Evolutionary conservation across 2,888 invertebrate genomes (phyloP), one percentile per base, ranked within the genome.

Genomic region (Drosophila diplacantha): DNA sequence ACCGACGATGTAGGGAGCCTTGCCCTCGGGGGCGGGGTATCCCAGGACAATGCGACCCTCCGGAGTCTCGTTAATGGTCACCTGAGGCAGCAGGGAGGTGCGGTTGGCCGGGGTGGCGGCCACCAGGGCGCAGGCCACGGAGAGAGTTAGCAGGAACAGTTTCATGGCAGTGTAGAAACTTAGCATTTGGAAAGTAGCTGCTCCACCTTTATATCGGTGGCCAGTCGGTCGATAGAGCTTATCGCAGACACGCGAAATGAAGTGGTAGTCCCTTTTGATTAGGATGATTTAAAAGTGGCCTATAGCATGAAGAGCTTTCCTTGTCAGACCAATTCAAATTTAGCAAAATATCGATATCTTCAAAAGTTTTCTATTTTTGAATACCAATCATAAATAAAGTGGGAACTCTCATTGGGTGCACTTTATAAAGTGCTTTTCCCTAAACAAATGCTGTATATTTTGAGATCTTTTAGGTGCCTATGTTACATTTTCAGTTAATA

Each of bases 1-100:
- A 9, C 76, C 83, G 6, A 81, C 74, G 38, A 80, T 76, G 47
- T 83, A 81, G 29, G 81, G 76, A 5, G 80, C 72, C 54, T 75
- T 70, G 14, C 71, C 72, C 8, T 50, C 71, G 9, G 26, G 12
- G 4, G 81, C 80, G 5, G 61, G 47, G 24, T 72, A 59, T 9
- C 83, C 83, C 20, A 76, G 72, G 54, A 74, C 72, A 18, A 82
- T 80, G 44, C 65, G 47, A 18, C 31, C 41, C 3, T 52, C 44
- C 2, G 62, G 32, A 16, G 9, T 26, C 14, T 60, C 35, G 11
- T 12, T 8, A 5, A 38, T n/a, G 8, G 62, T 62, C 20, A 58
- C 57, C 58, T 35, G 41, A 2, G 43, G 58, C 8, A 58, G 35
- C 29, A 56, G 35, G 9, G 16, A n/a, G n/a, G 61, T 61, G n/a